phyloP scores from a whole-genome alignment of 2,797 vertebrate genomes.

The Channa striata region DNA sequence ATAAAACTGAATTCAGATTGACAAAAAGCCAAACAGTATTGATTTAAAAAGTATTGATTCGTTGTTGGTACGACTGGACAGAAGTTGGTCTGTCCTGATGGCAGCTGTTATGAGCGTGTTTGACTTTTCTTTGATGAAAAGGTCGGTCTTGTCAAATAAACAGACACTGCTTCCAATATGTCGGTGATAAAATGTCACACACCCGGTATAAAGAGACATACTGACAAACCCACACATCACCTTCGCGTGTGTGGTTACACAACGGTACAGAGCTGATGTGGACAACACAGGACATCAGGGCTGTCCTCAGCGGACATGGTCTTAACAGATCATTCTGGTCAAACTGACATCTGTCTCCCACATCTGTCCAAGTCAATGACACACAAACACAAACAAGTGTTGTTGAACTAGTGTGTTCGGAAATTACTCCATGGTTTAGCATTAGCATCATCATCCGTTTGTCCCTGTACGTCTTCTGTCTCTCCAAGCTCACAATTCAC shows the following conservation, averaged over 20 bases:
- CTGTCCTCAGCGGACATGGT: conserved; percentile 43
- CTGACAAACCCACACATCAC: conserved; percentile 4
- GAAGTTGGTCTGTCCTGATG: conserved; percentile 2
- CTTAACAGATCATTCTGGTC: conserved; percentile 47
- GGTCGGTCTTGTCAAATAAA: conserved; percentile 57
- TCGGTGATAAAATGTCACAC: conserved; percentile 31
- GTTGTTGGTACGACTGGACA: conserved; percentile 16
- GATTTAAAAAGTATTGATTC: conserved; percentile 28
- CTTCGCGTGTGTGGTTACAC: background rate
- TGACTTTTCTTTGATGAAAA: conserved; percentile 30
- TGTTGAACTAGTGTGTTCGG: conserved; percentile 8
- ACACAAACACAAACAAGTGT: conserved; percentile 19
- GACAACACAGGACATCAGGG: conserved; percentile 25
- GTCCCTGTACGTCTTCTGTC: conserved; percentile 5
- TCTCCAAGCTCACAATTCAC: conserved; percentile 40
- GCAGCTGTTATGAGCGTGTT: background rate
- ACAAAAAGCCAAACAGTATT: background rate
- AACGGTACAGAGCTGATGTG: conserved; percentile 7
- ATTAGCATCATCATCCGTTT: conserved; percentile 19
- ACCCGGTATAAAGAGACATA: background rate
- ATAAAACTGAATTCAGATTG: background rate
- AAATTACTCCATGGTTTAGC: conserved; percentile 36
- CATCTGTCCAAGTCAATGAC: conserved; percentile 55
- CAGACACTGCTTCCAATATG: conserved; percentile 22
- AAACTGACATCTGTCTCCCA: conserved; percentile 68